A percentile compares a stretch with the other conserved stretches of the same genome.
phyloP scores from a whole-genome alignment of 1,140 invertebrate genomes.

The Megalonaias nervosa region DNA sequence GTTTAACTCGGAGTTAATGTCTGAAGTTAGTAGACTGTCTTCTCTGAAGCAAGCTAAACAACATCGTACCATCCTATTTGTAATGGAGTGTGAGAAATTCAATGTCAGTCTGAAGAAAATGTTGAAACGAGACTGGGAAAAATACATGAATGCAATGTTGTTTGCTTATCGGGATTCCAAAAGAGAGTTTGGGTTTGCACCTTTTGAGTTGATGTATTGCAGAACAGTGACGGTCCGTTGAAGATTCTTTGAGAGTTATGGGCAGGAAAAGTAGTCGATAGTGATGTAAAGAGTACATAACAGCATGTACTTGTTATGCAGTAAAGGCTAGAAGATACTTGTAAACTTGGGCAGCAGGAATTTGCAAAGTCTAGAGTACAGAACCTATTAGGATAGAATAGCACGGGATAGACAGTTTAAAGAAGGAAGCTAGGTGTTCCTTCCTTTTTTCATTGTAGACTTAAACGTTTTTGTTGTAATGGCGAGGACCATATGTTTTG shows the following conservation, averaged over 20 bases:
- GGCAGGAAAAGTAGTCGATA: slow-evolving; percentile 11
- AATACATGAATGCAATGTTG: slow-evolving; percentile 45
- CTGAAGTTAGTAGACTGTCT: slow-evolving; percentile 22
- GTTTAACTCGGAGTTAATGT: slow-evolving; percentile 12
- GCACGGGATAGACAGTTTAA: slow-evolving; percentile 21
- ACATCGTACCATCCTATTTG: slow-evolving; percentile 34
- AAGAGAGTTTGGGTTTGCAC: slow-evolving; percentile 42
- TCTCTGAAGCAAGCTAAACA: slow-evolving; percentile 14
- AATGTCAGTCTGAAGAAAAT: slow-evolving; percentile 35
- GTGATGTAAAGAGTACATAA: slow-evolving; percentile 32
- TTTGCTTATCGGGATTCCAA: slow-evolving; percentile 54
- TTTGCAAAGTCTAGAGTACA: slow-evolving; percentile 18
- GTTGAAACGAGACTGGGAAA: slow-evolving; percentile 63
- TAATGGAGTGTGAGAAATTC: slow-evolving; percentile 30
- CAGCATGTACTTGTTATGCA: slow-evolving; percentile 40
- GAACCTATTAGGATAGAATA: slow-evolving; percentile 29
- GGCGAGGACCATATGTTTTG: slow-evolving; percentile 18
- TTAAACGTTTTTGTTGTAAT: slow-evolving; percentile 31
- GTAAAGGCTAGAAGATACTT: slow-evolving; percentile 32
- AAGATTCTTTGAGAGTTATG: slow-evolving; percentile 40
- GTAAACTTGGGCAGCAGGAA: slow-evolving; percentile 33
- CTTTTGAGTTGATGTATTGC: slow-evolving; percentile 58
- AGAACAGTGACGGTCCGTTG: slow-evolving; percentile 46
- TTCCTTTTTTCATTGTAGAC: slow-evolving; percentile 20
- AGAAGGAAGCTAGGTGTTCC: slow-evolving; percentile 19